These are phyloP conservation scores for Diarsia mendica DNA, from an alignment of 2,888 invertebrate genomes.

Conservation along the genomic window DNA sequence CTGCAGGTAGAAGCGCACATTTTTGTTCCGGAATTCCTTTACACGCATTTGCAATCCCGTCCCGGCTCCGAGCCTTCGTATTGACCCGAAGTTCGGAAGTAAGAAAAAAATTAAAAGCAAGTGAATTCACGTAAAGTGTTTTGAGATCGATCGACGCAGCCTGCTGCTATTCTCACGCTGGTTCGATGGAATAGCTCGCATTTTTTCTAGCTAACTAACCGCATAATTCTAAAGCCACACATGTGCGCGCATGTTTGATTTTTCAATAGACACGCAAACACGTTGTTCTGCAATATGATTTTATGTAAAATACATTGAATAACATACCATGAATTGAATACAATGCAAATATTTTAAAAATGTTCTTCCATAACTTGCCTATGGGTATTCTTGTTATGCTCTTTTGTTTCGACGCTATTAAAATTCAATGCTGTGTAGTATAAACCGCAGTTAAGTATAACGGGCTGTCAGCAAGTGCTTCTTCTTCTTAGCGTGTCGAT, in stretches of 20 bases:
- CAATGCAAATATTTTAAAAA: conserved; percentile 55
- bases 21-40: conserved; percentile 88
- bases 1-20: conserved; percentile 85
- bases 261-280: conserved; percentile 71
- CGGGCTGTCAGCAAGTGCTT: conserved; percentile 53
- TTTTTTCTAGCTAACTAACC: conserved; percentile 75
- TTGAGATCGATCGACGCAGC: conserved; percentile 49
- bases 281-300: conserved; percentile 68
- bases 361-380: conserved; percentile 26
- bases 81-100: conserved; percentile 66
- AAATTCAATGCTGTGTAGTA: conserved; percentile 48
- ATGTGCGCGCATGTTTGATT: conserved; percentile 71
- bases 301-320: conserved; percentile 65
- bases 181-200: conserved; percentile 66
- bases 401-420: conserved; percentile 46
- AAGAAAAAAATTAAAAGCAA: conserved; percentile 57
- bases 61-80: conserved; percentile 67
- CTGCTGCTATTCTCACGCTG: conserved; percentile 65
- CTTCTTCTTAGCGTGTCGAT: no score
- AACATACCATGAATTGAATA: conserved; percentile 58
- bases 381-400: conserved; percentile 29
- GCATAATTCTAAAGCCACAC: conserved; percentile 74
- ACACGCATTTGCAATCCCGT: conserved; percentile 88
- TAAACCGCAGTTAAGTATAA: conserved; percentile 52
- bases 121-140: conserved; percentile 48